phyloP scores from a whole-genome alignment of 2,113 vertebrate genomes.

The Carettochelys insculpta region DNA sequence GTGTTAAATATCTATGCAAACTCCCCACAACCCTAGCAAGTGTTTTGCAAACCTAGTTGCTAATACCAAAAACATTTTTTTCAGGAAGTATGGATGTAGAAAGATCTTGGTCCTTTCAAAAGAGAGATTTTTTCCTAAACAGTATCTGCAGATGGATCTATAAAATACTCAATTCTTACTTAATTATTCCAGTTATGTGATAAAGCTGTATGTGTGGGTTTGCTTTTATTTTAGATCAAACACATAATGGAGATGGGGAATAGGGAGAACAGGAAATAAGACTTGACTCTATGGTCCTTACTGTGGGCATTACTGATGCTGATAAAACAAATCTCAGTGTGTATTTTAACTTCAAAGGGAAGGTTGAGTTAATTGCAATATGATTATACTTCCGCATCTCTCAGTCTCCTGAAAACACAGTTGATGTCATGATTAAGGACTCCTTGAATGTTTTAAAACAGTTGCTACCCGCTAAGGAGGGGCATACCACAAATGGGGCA shows the following conservation, averaged over 20 bases:
- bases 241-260: neutral
- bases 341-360: neutral
- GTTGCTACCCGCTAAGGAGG: neutral
- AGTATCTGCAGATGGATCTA: no score
- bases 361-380: neutral
- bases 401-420: neutral
- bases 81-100: no score
- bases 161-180: neutral
- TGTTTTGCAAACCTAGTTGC: no score
- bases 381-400: neutral
- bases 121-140: no score
- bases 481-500: no score
- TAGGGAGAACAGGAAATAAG: neutral
- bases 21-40: no score
- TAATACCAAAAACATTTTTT: no score
- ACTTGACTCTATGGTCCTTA: neutral
- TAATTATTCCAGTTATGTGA: neutral
- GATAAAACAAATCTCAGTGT: neutral
- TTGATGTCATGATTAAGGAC: neutral
- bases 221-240: neutral
- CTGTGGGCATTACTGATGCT: neutral
- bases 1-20: no score
- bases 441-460: neutral
- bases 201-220: neutral
- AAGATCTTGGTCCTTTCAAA: no score